A percentile compares a stretch with the other conserved stretches of the same genome.
Evolutionary conservation across 2,797 vertebrate species (phyloP).

Genomic region (Tokudaia tokunoshimensis): DNA sequence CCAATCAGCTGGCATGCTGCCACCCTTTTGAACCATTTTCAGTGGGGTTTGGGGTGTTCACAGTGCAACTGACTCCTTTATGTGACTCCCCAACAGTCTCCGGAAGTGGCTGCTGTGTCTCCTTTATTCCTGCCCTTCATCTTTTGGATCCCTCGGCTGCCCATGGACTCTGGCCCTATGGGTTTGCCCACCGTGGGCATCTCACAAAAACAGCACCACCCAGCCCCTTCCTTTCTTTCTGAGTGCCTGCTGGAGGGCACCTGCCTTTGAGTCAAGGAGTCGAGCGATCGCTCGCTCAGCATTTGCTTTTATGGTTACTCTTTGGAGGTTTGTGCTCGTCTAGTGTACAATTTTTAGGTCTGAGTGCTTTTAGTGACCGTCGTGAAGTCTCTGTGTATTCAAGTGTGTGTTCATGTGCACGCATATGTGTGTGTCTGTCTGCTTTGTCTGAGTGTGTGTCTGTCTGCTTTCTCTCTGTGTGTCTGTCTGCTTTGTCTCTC

Average conservation of each 20-base stretch:
- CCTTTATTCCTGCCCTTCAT: accelerated
- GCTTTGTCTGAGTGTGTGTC: neutral
- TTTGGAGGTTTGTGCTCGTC: neutral
- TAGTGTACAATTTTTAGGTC: neutral
- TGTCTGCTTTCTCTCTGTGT: neutral
- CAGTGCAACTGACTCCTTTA: neutral
- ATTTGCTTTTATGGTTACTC: neutral
- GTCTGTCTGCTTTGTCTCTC: neutral
- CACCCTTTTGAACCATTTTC: neutral
- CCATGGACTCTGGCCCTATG: neutral
- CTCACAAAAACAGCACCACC: no score
- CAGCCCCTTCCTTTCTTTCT: neutral
- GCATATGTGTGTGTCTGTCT: neutral
- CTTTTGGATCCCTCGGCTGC: no score
- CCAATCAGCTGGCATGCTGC: accelerated
- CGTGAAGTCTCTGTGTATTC: neutral
- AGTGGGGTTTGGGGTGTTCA: neutral
- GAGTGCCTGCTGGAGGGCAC: neutral
- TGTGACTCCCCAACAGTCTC: neutral
- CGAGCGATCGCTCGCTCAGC: neutral
- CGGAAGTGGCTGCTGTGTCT: neutral
- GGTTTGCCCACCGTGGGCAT: neutral
- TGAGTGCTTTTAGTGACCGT: neutral
- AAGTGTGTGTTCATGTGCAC: neutral
- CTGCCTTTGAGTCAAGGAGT: neutral